Evolutionary conservation across 2,113 vertebrate species (phyloP).

Genomic region (Hypocryptadius cinnamomeus): DNA sequence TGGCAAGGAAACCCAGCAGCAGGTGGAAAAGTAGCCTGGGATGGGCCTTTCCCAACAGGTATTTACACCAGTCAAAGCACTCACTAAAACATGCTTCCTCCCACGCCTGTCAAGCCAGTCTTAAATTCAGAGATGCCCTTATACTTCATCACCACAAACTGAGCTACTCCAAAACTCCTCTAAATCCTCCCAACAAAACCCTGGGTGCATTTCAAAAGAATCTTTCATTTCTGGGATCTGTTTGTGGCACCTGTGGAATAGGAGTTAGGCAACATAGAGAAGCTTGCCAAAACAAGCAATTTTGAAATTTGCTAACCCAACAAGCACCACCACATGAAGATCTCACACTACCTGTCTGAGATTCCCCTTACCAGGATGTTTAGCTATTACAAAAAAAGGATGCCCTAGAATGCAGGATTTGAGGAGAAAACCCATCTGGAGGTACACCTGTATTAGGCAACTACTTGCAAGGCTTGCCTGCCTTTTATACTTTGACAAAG

Average conservation of each 20-base stretch:
- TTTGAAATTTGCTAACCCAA: background rate
- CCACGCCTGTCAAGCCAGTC: background rate
- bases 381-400: background rate
- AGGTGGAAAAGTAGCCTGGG: background rate
- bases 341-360: background rate
- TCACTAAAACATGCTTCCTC: background rate
- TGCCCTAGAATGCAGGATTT: background rate
- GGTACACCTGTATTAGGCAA: background rate
- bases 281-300: background rate
- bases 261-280: background rate
- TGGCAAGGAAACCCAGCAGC: background rate
- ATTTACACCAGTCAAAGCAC: background rate
- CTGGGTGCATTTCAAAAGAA: background rate
- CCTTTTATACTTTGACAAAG: background rate
- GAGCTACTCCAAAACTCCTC: background rate
- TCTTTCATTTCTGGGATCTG: background rate
- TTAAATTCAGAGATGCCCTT: background rate
- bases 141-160: background rate
- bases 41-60: background rate
- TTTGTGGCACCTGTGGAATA: background rate
- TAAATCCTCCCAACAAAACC: background rate
- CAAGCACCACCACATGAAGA: background rate
- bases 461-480: background rate
- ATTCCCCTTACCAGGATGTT: background rate
- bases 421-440: background rate